phyloP scores from a whole-genome alignment of 2,888 invertebrate species.

The Dusona sp. region DNA sequence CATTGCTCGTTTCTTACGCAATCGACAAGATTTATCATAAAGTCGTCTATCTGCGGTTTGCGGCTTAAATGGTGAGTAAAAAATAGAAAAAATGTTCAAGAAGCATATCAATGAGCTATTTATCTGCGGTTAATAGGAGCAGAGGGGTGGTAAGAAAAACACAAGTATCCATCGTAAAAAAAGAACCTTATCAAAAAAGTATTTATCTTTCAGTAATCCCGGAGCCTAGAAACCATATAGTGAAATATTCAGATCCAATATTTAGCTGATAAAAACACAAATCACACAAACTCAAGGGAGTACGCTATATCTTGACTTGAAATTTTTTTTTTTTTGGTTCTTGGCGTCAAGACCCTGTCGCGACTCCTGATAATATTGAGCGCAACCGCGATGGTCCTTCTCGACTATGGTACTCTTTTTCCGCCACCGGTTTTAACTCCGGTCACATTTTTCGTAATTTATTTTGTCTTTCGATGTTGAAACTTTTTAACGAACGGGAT shows the following conservation, averaged over 20 bases:
- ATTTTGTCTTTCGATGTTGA: neutral
- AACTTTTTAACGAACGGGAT: neutral
- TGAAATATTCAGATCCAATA: neutral
- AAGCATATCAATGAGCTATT: neutral
- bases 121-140: neutral
- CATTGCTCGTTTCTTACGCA: too few species aligned
- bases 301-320: too few species aligned
- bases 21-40: constrained; percentile 4
- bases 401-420: neutral
- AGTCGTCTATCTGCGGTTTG: constrained; percentile 22
- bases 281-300: too few species aligned
- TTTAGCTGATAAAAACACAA: too few species aligned
- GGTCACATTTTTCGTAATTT: neutral
- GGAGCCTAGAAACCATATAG: neutral
- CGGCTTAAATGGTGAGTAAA: constrained; percentile 4
- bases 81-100: neutral
- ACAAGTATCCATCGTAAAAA: neutral
- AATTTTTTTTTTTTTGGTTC: too few species aligned
- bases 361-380: too few species aligned
- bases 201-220: neutral
- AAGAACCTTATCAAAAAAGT: neutral
- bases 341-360: too few species aligned
- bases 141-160: neutral
- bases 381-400: neutral
- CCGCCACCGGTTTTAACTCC: neutral